A percentile compares a stretch with the other conserved stretches of the same genome.
Conservation (phyloP, 2,113 vertebrate species). For the Pavo muticus region DNA sequence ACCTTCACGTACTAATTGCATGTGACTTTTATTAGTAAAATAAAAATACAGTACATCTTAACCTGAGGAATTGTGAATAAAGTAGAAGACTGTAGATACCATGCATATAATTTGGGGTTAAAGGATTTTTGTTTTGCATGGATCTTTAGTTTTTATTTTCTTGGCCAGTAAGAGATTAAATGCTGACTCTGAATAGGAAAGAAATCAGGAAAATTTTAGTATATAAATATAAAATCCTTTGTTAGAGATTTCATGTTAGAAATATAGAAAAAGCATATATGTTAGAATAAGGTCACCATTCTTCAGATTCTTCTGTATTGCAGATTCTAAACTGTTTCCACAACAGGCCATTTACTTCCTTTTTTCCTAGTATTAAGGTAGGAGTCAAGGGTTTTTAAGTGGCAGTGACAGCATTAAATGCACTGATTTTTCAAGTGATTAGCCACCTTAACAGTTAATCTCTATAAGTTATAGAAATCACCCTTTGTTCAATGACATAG, state of each 20-base stretch:
- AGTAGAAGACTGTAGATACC: neutral
- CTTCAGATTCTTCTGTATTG: neutral
- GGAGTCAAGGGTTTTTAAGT: neutral
- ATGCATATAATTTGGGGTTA: neutral
- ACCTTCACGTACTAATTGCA: fast-evolving
- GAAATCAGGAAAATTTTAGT: neutral
- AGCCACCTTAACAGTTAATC: neutral
- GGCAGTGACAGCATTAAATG: neutral
- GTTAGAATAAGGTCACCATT: neutral
- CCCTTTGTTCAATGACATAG: neutral
- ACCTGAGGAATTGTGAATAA: neutral
- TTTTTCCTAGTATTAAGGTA: neutral
- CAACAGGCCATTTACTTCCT: neutral
- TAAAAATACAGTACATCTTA: neutral
- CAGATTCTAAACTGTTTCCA: neutral
- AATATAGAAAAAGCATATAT: neutral
- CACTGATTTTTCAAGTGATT: neutral
- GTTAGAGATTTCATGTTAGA: neutral
- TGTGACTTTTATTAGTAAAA: neutral
- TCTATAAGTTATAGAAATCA: neutral
- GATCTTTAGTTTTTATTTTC: neutral
- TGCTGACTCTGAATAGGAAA: neutral
- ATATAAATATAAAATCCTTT: neutral
- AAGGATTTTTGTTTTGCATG: neutral
- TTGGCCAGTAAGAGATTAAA: neutral